Evolutionary conservation across 2,113 vertebrate species (phyloP), one percentile per base, ranked within the genome.

Genomic region (Scortum barcoo): DNA sequence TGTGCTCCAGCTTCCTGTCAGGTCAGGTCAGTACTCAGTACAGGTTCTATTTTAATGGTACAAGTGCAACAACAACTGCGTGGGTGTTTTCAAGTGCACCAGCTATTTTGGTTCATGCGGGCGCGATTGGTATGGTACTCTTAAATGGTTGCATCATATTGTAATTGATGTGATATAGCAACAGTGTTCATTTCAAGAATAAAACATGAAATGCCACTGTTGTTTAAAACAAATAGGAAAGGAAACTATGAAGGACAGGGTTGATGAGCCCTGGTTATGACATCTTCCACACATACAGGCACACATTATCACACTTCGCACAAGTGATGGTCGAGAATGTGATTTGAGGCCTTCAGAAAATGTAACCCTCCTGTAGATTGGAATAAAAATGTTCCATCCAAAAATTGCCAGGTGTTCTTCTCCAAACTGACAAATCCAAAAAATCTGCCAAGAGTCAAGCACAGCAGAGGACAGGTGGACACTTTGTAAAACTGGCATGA

Each of bases 21-120:
- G 38, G 19, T 38, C 54, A 33, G 28, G 22, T 58, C 42, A 50
- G 51, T 58, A 14, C 46, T 71, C 10, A 22, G 8, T 9, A 26
- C 53, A 4, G 36, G n/a, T 46, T 81, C 44, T 20, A 14, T 70
- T 88, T 58, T 38, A 74, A 65, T 30, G 30, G n/a, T 60, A 20
- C 33, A 24, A 56, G 44, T 26, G 24, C 19, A 48, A 38, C 46
- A 54, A 24, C 46, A 30, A 7, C 48, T 36, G 66, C 28, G 22
- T 26, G n/a, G 62, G 62, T 6, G 5, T 42, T 22, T 4, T 63
- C 36, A 40, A 14, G 11, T 42, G 22, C n/a, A 16, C 28, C 10
- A 8, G 66, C 20, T 36, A 7, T 36, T 61, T 67, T 65, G n/a
- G 33, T 51, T 53, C n/a, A 28, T 33, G n/a, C n/a, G n/a, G n/a